Base-by-base conservation (phyloP, 2,797 vertebrate species). In the Sebastes hubbsi region DNA sequence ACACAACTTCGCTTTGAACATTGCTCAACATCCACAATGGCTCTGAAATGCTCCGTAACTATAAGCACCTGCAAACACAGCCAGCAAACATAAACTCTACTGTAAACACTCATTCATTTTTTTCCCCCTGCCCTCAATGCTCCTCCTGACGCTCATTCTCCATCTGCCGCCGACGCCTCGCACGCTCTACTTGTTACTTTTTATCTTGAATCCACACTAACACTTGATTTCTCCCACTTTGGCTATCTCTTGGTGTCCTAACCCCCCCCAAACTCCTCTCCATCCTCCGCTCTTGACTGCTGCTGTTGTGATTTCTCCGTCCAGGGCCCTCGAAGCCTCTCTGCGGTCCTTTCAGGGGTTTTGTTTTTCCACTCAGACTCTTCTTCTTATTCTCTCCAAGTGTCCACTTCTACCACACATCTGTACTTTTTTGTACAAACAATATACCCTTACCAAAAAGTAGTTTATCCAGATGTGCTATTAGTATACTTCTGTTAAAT, bases 161-260 rank as follows among this genome's bases (percentile, higher is more conserved):
- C 93, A 92, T 93, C 91, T 95, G 94, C 89, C 55, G 77, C 90
- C 59, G 88, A 92, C 56, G 87, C 87, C 76, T 88, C 13, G n/a
- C 89, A 90, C 69, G 87, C 91, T 91, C 92, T 88, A 87, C 78
- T 94, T 93, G 88, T 69, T 90, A 72, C 85, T 92, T 78, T 88
- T 87, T 59, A 81, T 89, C 75, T 90, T 75, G 79, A 81, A 80
- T 77, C 83, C 38, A 20, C 72, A 58, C 72, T n/a, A 87, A 83
- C 85, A 80, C 85, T 87, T 66, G 56, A 88, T 83, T 85, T 81
- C 49, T 89, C 76, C 74, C 78, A 54, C 49, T 77, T 68, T 8
- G 20, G 29, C 79, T 71, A 56, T 83, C 59, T 32, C 29, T 64
- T 25, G 38, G 49, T 75, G 52, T 64, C 34, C 22, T 20, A 2